A percentile compares a stretch with the other conserved stretches of the same genome.
Evolutionary conservation across 2,113 vertebrate genomes (phyloP).

Genomic region (Tupaia chinensis): DNA sequence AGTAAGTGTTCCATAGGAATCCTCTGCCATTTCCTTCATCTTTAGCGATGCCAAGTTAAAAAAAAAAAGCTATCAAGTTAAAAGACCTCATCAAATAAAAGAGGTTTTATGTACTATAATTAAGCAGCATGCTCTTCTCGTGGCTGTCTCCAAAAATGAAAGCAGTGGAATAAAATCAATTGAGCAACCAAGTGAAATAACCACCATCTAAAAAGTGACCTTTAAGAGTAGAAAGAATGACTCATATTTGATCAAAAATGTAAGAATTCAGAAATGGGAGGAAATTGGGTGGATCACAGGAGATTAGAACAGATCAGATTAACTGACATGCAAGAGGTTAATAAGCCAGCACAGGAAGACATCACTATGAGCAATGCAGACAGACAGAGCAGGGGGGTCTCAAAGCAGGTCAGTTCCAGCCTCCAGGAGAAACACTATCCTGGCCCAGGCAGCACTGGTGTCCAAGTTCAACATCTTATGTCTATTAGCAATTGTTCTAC

Average conservation of each 20-base stretch:
- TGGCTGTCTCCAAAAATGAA: constrained; percentile 61
- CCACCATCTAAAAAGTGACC: constrained; percentile 53
- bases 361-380: constrained; percentile 60
- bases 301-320: constrained; percentile 64
- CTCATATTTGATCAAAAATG: constrained; percentile 63
- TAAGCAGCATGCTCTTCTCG: constrained; percentile 70
- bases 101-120: constrained; percentile 57
- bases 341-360: constrained; percentile 69
- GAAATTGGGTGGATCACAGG: constrained; percentile 66
- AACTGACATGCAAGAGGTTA: constrained; percentile 76
- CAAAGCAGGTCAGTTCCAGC: background rate
- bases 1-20: constrained; percentile 70
- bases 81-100: constrained; percentile 79
- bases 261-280: constrained; percentile 74
- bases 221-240: constrained; percentile 75
- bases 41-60: constrained; percentile 74
- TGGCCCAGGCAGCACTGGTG: constrained; percentile 32
- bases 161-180: constrained; percentile 71
- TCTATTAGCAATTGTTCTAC: constrained; percentile 57
- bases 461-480: constrained; percentile 49
- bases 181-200: constrained; percentile 63
- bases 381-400: constrained; percentile 71
- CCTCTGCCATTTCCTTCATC: constrained; percentile 76
- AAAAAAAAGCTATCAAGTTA: constrained; percentile 70
- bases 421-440: constrained; percentile 36